Conservation (phyloP, 2,797 vertebrate species). For the Urosaurus nigricauda region DNA sequence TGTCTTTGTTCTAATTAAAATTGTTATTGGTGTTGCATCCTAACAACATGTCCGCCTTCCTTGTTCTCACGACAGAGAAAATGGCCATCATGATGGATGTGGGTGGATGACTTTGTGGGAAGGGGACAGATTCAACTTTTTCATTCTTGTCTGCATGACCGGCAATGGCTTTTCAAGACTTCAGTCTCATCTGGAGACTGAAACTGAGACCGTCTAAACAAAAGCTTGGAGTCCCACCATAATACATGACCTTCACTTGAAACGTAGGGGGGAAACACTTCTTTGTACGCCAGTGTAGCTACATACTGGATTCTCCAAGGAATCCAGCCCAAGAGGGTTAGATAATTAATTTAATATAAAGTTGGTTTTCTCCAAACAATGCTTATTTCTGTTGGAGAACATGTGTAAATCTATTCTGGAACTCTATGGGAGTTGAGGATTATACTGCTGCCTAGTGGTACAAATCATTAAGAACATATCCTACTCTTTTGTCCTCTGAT, state of each 20-base stretch:
- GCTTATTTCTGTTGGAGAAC: background rate
- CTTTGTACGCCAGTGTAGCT: background rate
- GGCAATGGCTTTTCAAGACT: background rate
- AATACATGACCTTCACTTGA: background rate
- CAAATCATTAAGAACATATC: background rate
- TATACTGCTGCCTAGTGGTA: background rate
- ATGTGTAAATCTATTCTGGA: too few species aligned
- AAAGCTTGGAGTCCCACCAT: background rate
- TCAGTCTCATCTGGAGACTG: background rate
- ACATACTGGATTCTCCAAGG: background rate
- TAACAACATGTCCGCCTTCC: background rate
- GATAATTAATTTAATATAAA: background rate
- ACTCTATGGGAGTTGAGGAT: background rate
- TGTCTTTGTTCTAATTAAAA: conserved; percentile 31
- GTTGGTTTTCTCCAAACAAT: too few species aligned
- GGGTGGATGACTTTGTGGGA: too few species aligned
- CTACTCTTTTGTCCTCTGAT: background rate
- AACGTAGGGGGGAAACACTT: background rate
- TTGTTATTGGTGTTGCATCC: conserved; percentile 9
- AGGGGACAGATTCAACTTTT: background rate
- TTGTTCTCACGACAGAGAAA: background rate
- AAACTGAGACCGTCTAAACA: too few species aligned
- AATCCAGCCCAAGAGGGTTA: background rate
- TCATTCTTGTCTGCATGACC: background rate
- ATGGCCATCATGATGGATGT: background rate